Evolutionary conservation across 2,888 invertebrate genomes (phyloP).

Genomic region (Dasysyrphus albostriatus): DNA sequence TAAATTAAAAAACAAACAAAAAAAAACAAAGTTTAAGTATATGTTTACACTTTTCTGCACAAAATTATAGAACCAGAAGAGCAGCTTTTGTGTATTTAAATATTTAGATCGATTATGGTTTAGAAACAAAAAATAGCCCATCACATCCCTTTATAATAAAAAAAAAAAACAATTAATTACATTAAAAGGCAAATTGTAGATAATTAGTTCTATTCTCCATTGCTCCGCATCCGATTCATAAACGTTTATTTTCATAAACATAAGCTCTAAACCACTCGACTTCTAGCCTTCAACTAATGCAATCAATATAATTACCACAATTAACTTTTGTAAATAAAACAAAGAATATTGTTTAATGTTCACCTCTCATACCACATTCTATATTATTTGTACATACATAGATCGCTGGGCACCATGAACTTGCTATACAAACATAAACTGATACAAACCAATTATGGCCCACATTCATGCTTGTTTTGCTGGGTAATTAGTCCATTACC

Average conservation of each 20-base stretch:
- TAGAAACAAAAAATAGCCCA: not conserved
- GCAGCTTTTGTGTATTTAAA: too few relatives aligned
- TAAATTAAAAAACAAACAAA: too few relatives aligned
- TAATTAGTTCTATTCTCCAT: not conserved
- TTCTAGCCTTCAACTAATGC: not conserved
- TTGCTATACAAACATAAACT: not conserved
- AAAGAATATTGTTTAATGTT: conserved; percentile 26
- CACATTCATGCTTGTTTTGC: conserved; percentile 29
- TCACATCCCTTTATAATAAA: not conserved
- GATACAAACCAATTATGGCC: conserved; percentile 51
- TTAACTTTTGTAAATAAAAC: conserved; percentile 49
- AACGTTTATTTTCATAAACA: not conserved
- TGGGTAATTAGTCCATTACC: conserved; percentile 58
- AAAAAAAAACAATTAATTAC: not conserved
- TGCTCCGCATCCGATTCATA: not conserved
- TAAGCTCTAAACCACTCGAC: not conserved
- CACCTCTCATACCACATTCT: not conserved
- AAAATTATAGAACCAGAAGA: too few relatives aligned
- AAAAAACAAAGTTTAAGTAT: too few relatives aligned
- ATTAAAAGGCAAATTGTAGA: not conserved
- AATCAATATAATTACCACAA: conserved; percentile 55
- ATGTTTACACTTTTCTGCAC: too few relatives aligned
- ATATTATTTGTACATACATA: not conserved
- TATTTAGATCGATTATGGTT: too few relatives aligned
- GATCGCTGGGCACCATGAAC: conserved; percentile 5